Conservation (phyloP, 2,113 vertebrate species). For the Chaetodon trifascialis region DNA sequence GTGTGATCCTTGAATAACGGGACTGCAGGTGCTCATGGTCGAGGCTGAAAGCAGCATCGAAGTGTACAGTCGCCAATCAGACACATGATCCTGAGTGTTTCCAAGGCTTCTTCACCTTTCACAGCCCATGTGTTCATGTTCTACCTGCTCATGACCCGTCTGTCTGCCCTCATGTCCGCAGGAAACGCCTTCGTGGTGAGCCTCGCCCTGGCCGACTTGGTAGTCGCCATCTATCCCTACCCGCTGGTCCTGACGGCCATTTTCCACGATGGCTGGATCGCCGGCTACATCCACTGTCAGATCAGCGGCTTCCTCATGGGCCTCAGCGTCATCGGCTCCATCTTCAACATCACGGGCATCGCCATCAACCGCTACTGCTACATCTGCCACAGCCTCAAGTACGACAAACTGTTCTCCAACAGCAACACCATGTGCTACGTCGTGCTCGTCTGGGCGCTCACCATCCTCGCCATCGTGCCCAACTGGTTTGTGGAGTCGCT, state of each 20-base stretch:
- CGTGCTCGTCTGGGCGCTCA: constrained; percentile 85
- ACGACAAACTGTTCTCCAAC: constrained; percentile 86
- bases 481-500: constrained; percentile 89
- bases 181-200: constrained; percentile 90
- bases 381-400: constrained; percentile 88
- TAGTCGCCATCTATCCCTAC: constrained; percentile 88
- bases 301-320: constrained; percentile 90
- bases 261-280: constrained; percentile 86
- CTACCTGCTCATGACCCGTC: not conserved
- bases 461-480: constrained; percentile 85
- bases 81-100: too few relatives aligned
- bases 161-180: constrained; percentile 45
- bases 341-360: constrained; percentile 89
- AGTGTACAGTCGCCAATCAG: too few relatives aligned
- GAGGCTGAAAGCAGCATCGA: too few relatives aligned
- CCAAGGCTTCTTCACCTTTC: not conserved
- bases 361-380: constrained; percentile 90
- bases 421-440: constrained; percentile 86
- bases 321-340: constrained; percentile 88
- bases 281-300: constrained; percentile 88
- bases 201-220: constrained; percentile 87
- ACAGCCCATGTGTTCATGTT: not conserved
- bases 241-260: constrained; percentile 87
- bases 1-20: too few relatives aligned
- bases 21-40: too few relatives aligned